Conservation (phyloP, 2,797 vertebrate genomes). For the Diglossa cyanea region DNA sequence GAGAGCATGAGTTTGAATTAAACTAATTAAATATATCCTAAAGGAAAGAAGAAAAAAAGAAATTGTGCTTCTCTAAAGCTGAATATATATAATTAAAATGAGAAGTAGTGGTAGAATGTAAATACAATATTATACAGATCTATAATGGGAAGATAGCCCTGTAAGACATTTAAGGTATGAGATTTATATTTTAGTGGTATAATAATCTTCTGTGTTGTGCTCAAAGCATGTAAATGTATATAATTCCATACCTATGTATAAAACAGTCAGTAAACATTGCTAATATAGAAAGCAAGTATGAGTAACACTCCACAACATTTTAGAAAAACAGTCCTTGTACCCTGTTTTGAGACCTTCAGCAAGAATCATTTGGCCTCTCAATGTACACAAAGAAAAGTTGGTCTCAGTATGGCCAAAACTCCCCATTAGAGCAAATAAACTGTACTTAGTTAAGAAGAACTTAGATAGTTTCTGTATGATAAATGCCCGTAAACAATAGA, state of each 20-base stretch:
- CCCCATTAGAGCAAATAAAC: neutral
- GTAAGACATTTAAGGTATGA: neutral
- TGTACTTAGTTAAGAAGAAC: neutral
- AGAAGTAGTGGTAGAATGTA: neutral
- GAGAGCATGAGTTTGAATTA: constrained; percentile 13
- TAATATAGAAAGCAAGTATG: neutral
- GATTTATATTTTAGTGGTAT: neutral
- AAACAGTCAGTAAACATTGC: neutral
- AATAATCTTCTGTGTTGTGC: neutral
- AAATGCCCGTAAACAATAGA: rapidly evolving
- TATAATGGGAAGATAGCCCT: neutral
- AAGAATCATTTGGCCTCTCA: neutral
- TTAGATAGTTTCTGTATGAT: neutral
- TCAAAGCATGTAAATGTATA: neutral
- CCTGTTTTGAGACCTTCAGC: rapidly evolving
- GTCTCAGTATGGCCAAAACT: neutral
- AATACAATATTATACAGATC: neutral
- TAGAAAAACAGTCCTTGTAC: neutral
- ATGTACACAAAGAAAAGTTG: neutral
- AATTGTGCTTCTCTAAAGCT: neutral
- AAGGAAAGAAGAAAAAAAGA: neutral
- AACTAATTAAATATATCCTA: constrained; percentile 59
- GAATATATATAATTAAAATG: constrained; percentile 32
- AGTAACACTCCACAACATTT: neutral
- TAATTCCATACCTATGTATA: neutral